phyloP scores from a whole-genome alignment of 2,797 vertebrate species.

The Galagoides demidoff region DNA sequence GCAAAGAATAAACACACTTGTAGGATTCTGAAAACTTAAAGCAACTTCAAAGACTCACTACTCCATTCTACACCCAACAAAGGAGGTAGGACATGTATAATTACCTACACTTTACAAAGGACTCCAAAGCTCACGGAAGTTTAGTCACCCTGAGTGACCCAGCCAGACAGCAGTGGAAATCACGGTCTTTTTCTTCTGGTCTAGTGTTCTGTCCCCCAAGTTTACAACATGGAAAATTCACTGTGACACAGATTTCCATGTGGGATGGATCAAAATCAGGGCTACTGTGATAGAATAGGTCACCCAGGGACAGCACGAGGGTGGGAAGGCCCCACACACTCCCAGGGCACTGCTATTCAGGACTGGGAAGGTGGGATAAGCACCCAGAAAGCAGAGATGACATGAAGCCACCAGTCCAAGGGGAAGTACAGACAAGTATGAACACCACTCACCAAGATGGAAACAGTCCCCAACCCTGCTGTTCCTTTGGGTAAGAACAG shows the following conservation, averaged over 20 bases:
- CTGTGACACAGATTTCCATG: not conserved
- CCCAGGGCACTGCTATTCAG: not conserved
- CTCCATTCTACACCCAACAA: fast-evolving
- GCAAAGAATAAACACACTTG: not conserved
- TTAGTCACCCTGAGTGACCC: not conserved
- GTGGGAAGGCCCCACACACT: not conserved
- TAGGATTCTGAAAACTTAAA: not conserved
- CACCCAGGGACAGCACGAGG: not conserved
- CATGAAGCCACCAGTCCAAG: not conserved
- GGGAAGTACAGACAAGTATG: not conserved
- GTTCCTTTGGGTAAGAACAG: not conserved
- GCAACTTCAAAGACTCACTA: not conserved
- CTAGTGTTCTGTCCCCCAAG: too few species aligned
- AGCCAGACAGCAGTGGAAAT: fast-evolving
- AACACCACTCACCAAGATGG: not conserved
- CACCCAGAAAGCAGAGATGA: not conserved
- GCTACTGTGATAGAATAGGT: too few species aligned
- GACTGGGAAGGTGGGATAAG: not conserved
- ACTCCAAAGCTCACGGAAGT: not conserved
- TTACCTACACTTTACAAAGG: not conserved
- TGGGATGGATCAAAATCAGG: not conserved
- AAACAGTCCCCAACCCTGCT: not conserved
- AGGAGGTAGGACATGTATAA: not conserved
- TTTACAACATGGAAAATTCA: not conserved
- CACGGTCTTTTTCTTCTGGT: not conserved